A percentile compares a stretch with the other conserved stretches of the same genome.
phyloP scores from a whole-genome alignment of 2,113 vertebrate species.

The Lycaon pictus region DNA sequence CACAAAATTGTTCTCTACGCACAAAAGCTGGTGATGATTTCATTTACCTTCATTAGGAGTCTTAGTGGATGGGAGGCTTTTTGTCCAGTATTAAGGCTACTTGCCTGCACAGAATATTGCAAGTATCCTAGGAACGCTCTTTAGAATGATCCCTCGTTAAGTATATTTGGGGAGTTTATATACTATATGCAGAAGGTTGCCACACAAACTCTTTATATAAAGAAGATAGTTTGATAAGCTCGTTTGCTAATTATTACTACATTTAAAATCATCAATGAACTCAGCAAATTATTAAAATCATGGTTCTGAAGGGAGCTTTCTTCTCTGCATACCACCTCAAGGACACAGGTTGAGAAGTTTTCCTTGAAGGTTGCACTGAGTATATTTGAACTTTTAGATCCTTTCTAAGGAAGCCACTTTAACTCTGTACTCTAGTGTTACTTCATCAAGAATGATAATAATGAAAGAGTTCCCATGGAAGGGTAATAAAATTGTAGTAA shows the following conservation, averaged over 20 bases:
- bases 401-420: neutral
- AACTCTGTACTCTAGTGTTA: neutral
- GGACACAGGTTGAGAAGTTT: neutral
- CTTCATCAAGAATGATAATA: conserved; percentile 36
- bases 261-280: neutral
- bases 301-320: neutral
- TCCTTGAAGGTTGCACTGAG: neutral
- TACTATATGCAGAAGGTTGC: conserved; percentile 63
- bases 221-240: conserved; percentile 14
- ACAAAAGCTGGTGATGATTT: conserved; percentile 75
- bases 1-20: conserved; percentile 71
- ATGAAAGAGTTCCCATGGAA: neutral
- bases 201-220: neutral
- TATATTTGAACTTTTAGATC: neutral
- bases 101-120: conserved; percentile 59
- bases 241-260: conserved; percentile 46
- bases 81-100: conserved; percentile 72
- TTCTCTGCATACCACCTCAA: neutral
- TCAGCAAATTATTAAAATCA: neutral
- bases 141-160: too few relatives aligned
- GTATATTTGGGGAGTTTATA: conserved; percentile 42
- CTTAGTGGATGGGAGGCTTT: conserved; percentile 78
- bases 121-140: conserved; percentile 59
- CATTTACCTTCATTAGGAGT: conserved; percentile 70
- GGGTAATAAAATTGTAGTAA: neutral